A percentile compares a stretch with the other conserved stretches of the same genome.
phyloP scores from a whole-genome alignment of 2,797 vertebrate genomes.

The Pseudochirops corinnae region DNA sequence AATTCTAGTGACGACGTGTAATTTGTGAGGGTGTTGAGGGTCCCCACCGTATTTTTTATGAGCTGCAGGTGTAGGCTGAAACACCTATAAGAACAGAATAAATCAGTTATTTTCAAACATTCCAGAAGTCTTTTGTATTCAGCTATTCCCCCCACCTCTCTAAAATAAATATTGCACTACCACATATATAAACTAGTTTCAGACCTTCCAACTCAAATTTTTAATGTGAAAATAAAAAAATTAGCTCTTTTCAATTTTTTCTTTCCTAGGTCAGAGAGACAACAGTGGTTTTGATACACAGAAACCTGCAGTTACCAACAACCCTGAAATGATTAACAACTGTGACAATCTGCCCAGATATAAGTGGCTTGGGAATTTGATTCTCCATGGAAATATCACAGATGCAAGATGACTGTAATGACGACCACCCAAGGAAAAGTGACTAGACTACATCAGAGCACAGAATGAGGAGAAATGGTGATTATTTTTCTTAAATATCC shows the following conservation, averaged over 20 bases:
- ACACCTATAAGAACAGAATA: constrained; percentile 86
- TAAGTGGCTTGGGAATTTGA: constrained; percentile 4
- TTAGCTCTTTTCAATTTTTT: not conserved
- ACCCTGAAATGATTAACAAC: not conserved
- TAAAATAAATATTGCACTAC: not conserved
- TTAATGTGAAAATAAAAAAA: not conserved
- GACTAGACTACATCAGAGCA: not conserved
- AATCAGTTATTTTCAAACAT: constrained; percentile 28
- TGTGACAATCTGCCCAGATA: not conserved
- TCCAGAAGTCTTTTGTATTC: constrained; percentile 23
- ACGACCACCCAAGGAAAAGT: not conserved
- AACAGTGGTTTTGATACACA: not conserved
- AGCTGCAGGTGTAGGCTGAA: constrained; percentile 89
- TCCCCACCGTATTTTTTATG: constrained; percentile 95
- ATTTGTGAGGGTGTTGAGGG: constrained; percentile 94
- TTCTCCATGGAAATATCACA: constrained; percentile 18
- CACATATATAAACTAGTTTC: not conserved
- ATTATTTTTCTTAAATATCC: not conserved
- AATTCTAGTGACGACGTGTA: constrained; percentile 93
- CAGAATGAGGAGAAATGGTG: not conserved
- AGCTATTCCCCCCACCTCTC: not conserved
- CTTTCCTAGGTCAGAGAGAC: not conserved
- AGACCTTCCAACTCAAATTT: not conserved
- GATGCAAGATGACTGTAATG: not conserved
- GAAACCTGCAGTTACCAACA: not conserved